Percentiles rank a stretch among this genome's conserved stretches.
These are phyloP conservation scores for Kryptolebias marmoratus DNA, from an alignment of 2,113 vertebrate genomes.

Conservation along the genomic window DNA sequence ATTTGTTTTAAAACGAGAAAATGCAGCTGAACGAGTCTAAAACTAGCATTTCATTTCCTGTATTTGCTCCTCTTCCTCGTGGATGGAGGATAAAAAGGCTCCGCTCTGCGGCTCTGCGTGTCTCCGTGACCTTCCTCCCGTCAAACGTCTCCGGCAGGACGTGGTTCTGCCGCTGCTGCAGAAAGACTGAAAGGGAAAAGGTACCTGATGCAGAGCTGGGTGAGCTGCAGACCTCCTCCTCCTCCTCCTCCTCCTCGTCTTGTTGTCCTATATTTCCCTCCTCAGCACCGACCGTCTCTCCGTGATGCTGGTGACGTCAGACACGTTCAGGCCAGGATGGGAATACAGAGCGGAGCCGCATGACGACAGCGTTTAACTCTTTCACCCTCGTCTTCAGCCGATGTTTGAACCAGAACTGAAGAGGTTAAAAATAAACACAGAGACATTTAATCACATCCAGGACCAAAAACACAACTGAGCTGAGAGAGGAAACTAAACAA, in stretches of 20 bases:
- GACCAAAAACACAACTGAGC: too few species aligned
- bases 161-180: background rate
- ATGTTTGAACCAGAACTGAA: background rate
- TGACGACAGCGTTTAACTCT: slow-evolving; percentile 38
- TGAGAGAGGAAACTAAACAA: too few species aligned
- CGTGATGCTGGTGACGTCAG: slow-evolving; percentile 31
- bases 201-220: slow-evolving; percentile 16
- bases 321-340: slow-evolving; percentile 19
- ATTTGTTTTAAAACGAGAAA: too few species aligned
- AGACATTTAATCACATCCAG: background rate
- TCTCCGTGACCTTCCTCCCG: background rate
- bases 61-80: too few species aligned
- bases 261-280: slow-evolving; percentile 56
- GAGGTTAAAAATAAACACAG: background rate
- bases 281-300: slow-evolving; percentile 21
- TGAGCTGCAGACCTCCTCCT: slow-evolving; percentile 36
- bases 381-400: background rate
- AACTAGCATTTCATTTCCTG: background rate
- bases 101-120: background rate
- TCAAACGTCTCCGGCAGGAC: background rate
- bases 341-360: slow-evolving; percentile 21
- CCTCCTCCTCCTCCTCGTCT: slow-evolving; percentile 32
- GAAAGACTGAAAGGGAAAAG: slow-evolving; percentile 3
- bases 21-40: background rate
- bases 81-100: background rate